Evolutionary conservation across 2,888 invertebrate genomes (phyloP).

Genomic region (Ferdinandea cuprea): DNA sequence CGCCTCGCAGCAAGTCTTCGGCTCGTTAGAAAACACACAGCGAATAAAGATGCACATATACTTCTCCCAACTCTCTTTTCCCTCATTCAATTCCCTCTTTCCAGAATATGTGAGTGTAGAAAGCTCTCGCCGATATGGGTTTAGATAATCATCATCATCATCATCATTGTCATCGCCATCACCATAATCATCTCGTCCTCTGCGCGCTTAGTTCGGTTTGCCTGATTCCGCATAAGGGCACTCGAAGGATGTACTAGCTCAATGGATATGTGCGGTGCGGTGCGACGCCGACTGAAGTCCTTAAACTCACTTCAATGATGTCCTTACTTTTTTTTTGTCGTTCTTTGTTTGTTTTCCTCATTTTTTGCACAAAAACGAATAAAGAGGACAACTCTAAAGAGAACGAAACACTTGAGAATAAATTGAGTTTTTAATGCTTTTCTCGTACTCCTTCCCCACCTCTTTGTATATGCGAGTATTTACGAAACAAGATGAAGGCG

Average conservation of each 20-base stretch:
- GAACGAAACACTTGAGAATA: conserved; percentile 59
- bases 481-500: conserved; percentile 5
- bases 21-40: conserved; percentile 43
- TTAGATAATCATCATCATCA: conserved; percentile 71
- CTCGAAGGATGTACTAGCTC: conserved; percentile 32
- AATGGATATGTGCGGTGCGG: conserved; percentile 44
- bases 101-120: conserved; percentile 51
- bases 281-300: conserved; percentile 52
- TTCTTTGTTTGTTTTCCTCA: conserved; percentile 29
- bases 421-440: conserved; percentile 67
- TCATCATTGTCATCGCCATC: conserved; percentile 67
- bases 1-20: conserved; percentile 62
- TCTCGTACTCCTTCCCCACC: conserved; percentile 14
- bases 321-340: conserved; percentile 38
- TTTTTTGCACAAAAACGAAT: not conserved
- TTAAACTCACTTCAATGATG: conserved; percentile 60
- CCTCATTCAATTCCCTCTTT: conserved; percentile 35
- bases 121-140: conserved; percentile 44
- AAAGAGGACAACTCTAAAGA: conserved; percentile 17
- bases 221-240: conserved; percentile 57
- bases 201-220: conserved; percentile 32
- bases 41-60: conserved; percentile 32
- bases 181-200: conserved; percentile 56
- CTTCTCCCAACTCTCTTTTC: conserved; percentile 8
- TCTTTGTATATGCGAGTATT: not conserved